phyloP scores from a whole-genome alignment of 2,888 invertebrate genomes.

The Adelognathus sp. region DNA sequence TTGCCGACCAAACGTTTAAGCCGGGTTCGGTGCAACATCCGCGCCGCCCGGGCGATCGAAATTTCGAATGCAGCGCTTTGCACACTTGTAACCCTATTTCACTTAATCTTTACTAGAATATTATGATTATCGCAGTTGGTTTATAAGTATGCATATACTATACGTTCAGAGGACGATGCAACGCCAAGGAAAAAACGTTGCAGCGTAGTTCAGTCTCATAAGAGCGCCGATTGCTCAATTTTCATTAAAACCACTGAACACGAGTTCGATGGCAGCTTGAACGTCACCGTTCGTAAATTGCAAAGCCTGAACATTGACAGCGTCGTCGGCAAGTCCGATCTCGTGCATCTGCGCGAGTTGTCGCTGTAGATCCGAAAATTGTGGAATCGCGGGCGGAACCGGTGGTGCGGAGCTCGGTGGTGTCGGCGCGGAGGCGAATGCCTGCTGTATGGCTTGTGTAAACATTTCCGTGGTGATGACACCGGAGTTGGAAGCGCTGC shows the following conservation, averaged over 20 bases:
- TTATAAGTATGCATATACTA: too few species aligned
- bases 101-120: not conserved
- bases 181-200: not conserved
- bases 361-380: conserved; percentile 73
- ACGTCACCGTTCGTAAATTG: conserved; percentile 93
- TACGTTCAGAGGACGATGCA: not conserved
- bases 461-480: conserved; percentile 91
- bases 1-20: too few species aligned
- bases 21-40: too few species aligned
- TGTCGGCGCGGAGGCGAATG: conserved; percentile 82
- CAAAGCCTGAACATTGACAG: conserved; percentile 92
- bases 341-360: conserved; percentile 93
- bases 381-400: conserved; percentile 66
- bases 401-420: conserved; percentile 58
- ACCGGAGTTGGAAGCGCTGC: conserved; percentile 70
- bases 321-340: conserved; percentile 94
- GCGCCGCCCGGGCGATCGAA: not conserved
- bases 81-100: conserved; percentile 1
- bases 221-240: conserved; percentile 63
- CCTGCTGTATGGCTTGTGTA: conserved; percentile 89
- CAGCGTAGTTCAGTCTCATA: not conserved
- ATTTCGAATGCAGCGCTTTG: not conserved
- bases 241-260: conserved; percentile 86
- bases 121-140: not conserved
- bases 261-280: conserved; percentile 94